A percentile compares a stretch with the other conserved stretches of the same genome.
phyloP scores from a whole-genome alignment of 1,140 invertebrate genomes.

The Yoshiicerus persimilis region DNA sequence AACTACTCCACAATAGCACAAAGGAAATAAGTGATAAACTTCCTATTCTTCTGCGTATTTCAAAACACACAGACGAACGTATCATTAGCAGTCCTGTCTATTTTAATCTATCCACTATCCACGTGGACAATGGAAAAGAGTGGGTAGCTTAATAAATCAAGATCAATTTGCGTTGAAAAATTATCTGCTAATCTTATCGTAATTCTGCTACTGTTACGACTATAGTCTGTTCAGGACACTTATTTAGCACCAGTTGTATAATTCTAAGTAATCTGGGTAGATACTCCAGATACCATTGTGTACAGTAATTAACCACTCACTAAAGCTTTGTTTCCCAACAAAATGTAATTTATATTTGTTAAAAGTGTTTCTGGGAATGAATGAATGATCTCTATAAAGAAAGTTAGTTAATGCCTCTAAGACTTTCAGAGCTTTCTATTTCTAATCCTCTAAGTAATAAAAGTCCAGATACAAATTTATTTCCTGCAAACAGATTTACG shows the following conservation, averaged over 20 bases:
- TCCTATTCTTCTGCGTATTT: not conserved
- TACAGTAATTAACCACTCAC: not conserved
- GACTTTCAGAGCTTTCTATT: not conserved
- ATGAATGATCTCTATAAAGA: not conserved
- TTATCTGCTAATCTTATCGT: too few species aligned
- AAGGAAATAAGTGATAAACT: not conserved
- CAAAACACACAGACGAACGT: not conserved
- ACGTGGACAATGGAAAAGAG: not conserved
- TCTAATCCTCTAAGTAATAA: not conserved
- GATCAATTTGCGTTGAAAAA: not conserved
- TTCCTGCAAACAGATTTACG: not conserved
- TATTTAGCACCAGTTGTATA: too few species aligned
- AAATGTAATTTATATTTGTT: not conserved
- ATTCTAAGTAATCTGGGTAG: too few species aligned
- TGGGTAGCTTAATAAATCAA: not conserved
- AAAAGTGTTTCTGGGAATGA: not conserved
- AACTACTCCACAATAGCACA: not conserved
- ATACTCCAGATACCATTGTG: too few species aligned
- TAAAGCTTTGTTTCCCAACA: not conserved
- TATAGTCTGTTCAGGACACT: too few species aligned
- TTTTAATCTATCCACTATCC: not conserved
- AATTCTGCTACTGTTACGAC: too few species aligned
- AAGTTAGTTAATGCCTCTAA: not conserved
- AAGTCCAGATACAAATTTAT: not conserved
- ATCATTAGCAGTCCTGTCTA: not conserved